phyloP scores from a whole-genome alignment of 2,888 invertebrate genomes.

The Altica lythri region DNA sequence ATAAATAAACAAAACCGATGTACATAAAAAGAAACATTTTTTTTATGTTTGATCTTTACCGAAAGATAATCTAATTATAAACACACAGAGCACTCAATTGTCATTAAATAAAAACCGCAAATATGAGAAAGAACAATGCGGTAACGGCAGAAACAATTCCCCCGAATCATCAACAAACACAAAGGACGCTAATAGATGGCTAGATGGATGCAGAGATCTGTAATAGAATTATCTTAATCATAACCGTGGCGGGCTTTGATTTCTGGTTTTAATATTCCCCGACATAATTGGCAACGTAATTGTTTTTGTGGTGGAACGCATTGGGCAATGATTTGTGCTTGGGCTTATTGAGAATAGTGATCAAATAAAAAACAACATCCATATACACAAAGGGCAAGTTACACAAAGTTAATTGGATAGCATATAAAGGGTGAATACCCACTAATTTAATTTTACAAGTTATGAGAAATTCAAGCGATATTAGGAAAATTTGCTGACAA shows the following conservation, averaged over 20 bases:
- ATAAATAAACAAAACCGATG: too few species aligned
- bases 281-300: conserved; percentile 52
- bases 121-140: conserved; percentile 43
- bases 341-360: conserved; percentile 32
- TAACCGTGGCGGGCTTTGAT: conserved; percentile 51
- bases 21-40: too few species aligned
- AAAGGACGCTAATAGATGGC: conserved; percentile 51
- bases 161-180: conserved; percentile 39
- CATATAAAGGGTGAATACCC: too few species aligned
- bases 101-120: too few species aligned
- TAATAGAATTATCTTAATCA: conserved; percentile 55
- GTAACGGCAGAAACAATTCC: conserved; percentile 39
- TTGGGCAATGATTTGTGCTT: conserved; percentile 43
- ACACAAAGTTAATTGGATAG: too few species aligned
- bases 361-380: too few species aligned
- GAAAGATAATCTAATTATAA: too few species aligned
- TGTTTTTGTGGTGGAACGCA: conserved; percentile 47
- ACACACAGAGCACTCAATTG: too few species aligned
- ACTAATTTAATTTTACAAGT: too few species aligned
- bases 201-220: conserved; percentile 44
- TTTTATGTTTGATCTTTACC: too few species aligned
- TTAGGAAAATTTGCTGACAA: too few species aligned
- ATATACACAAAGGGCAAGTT: conserved; percentile 11
- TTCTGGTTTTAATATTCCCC: conserved; percentile 54
- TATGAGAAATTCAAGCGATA: too few species aligned